phyloP scores from a whole-genome alignment of 2,113 vertebrate genomes.

The Centropus bengalensis region DNA sequence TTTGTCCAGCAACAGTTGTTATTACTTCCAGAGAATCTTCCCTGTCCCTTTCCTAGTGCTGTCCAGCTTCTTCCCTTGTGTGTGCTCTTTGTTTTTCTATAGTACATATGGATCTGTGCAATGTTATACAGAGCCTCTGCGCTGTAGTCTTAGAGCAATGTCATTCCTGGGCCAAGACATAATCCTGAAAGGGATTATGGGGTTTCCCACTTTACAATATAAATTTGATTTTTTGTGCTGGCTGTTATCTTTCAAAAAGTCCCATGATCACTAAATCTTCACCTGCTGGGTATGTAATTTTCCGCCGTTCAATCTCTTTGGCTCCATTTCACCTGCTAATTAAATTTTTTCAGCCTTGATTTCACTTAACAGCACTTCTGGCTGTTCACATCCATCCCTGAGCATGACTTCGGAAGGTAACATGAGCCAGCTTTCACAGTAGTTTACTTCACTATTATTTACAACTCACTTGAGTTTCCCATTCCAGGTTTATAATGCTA shows the following conservation, averaged over 20 bases:
- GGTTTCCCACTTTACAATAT: neutral
- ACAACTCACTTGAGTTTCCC: neutral
- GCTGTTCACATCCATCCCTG: neutral
- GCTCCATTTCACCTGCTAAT: constrained; percentile 10
- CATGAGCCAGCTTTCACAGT: neutral
- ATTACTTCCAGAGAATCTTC: neutral
- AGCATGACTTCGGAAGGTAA: neutral
- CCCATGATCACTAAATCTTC: neutral
- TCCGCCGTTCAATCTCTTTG: neutral
- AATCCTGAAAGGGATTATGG: neutral
- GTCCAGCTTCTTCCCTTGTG: neutral
- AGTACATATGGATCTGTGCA: neutral
- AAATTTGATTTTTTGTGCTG: neutral
- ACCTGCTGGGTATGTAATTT: neutral
- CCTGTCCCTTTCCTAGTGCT: neutral
- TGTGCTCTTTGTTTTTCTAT: neutral
- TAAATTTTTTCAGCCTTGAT: constrained; percentile 16
- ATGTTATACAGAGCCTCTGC: neutral
- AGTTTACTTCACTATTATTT: constrained; percentile 12
- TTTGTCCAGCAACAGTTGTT: neutral
- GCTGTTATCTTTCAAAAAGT: neutral
- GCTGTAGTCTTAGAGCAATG: fast-evolving
- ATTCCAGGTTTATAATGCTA: neutral
- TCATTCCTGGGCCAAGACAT: neutral
- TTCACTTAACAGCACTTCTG: neutral